Percentiles rank a stretch among this genome's conserved stretches.
phyloP scores from a whole-genome alignment of 2,888 invertebrate genomes.

The Allophyes oxyacanthae region DNA sequence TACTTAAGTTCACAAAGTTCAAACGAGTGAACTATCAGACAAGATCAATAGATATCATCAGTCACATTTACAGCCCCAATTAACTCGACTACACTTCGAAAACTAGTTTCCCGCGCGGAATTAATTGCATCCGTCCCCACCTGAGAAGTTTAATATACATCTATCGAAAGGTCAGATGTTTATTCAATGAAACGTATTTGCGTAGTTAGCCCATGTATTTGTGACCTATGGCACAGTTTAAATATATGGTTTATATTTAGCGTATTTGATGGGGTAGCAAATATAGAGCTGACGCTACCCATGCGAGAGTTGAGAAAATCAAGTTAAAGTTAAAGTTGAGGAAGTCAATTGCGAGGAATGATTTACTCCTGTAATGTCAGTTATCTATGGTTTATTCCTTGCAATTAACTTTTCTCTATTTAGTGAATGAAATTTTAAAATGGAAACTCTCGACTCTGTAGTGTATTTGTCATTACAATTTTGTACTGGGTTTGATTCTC shows the following conservation, averaged over 20 bases:
- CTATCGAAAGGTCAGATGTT: constrained; percentile 52
- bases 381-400: no score
- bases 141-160: constrained; percentile 39
- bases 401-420: no score
- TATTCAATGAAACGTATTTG: constrained; percentile 18
- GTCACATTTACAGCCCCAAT: constrained; percentile 45
- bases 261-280: not conserved
- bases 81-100: constrained; percentile 35
- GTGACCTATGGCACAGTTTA: constrained; percentile 13
- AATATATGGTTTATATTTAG: constrained; percentile 17
- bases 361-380: no score
- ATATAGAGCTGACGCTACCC: no score
- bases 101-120: constrained; percentile 51
- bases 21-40: constrained; percentile 33
- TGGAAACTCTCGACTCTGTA: no score
- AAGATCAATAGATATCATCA: constrained; percentile 43
- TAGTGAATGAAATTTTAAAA: no score
- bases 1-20: constrained; percentile 40
- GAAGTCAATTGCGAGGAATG: no score
- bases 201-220: constrained; percentile 12
- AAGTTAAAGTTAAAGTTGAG: no score
- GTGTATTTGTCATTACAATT: no score
- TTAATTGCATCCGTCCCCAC: constrained; percentile 54
- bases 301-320: no score
- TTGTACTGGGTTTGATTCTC: no score